Percentiles rank a stretch among this genome's conserved stretches.
phyloP scores from a whole-genome alignment of 2,113 vertebrate genomes.

The Haliaeetus leucogaster region DNA sequence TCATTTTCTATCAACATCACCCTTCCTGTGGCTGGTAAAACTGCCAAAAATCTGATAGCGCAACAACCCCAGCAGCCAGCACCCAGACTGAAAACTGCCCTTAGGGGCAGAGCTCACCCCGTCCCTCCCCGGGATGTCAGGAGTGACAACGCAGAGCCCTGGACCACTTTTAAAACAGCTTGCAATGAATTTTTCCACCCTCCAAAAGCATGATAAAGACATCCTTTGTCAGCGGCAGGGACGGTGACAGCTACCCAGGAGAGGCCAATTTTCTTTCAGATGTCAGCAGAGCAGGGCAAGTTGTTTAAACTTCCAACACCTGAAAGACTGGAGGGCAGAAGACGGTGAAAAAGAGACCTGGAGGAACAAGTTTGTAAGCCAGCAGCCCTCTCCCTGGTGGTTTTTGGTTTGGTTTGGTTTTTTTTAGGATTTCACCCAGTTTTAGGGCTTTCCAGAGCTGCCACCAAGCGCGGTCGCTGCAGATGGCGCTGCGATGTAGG shows the following conservation, averaged over 20 bases:
- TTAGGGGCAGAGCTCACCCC: neutral
- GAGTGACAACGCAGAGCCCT: neutral
- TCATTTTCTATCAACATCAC: neutral
- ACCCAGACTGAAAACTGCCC: accelerated
- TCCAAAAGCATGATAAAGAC: neutral
- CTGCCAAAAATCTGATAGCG: neutral
- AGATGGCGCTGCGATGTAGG: conserved; percentile 80
- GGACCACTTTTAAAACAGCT: neutral
- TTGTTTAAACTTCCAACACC: neutral
- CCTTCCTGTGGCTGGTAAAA: neutral
- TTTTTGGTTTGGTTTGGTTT: accelerated
- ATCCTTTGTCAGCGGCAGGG: neutral
- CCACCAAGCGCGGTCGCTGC: conserved; percentile 64
- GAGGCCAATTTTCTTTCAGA: neutral
- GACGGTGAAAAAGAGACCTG: neutral
- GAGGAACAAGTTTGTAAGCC: neutral
- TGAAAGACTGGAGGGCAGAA: neutral
- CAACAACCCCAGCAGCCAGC: accelerated
- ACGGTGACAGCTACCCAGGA: neutral
- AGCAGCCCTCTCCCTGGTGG: neutral
- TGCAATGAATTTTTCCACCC: neutral
- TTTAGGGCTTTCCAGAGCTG: neutral
- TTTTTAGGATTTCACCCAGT: accelerated
- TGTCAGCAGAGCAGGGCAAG: neutral
- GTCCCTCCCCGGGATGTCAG: neutral